Conservation (phyloP, 2,797 vertebrate genomes). For the Emys orbicularis region DNA sequence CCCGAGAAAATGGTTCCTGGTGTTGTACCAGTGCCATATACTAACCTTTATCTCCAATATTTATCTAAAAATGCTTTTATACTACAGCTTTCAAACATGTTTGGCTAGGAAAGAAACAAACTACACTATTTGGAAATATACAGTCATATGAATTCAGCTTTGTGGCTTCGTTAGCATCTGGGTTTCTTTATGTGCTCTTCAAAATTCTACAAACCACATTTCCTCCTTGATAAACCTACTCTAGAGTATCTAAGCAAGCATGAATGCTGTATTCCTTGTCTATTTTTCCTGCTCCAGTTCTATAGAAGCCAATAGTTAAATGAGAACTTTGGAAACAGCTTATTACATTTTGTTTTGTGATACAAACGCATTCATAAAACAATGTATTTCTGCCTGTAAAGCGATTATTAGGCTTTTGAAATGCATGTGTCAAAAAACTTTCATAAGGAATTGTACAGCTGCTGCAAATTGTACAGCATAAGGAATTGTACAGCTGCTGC, state of each 20-base stretch:
- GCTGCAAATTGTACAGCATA: constrained; percentile 51
- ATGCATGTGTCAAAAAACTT: constrained; percentile 47
- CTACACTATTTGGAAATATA: not conserved
- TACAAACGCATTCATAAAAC: not conserved
- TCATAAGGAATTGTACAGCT: constrained; percentile 57
- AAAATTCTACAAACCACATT: not conserved
- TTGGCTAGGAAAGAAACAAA: not conserved
- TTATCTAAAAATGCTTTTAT: not conserved
- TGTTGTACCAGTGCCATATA: not conserved
- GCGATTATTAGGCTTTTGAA: constrained; percentile 58
- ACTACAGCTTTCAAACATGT: not conserved
- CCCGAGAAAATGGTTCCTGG: not conserved
- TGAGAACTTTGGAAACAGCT: not conserved
- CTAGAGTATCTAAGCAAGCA: not conserved
- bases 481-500: constrained; percentile 57
- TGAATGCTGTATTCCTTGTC: not conserved
- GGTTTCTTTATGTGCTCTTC: not conserved
- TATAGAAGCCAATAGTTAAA: not conserved
- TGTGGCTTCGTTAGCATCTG: rapidly evolving
- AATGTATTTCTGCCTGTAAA: constrained; percentile 28
- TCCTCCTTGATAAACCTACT: not conserved
- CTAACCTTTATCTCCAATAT: not conserved
- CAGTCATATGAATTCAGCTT: not conserved
- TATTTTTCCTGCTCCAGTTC: not conserved
- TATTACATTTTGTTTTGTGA: not conserved